A percentile compares a stretch with the other conserved stretches of the same genome.
Evolutionary conservation across 2,797 vertebrate species (phyloP).

Genomic region (Capromys pilorides): DNA sequence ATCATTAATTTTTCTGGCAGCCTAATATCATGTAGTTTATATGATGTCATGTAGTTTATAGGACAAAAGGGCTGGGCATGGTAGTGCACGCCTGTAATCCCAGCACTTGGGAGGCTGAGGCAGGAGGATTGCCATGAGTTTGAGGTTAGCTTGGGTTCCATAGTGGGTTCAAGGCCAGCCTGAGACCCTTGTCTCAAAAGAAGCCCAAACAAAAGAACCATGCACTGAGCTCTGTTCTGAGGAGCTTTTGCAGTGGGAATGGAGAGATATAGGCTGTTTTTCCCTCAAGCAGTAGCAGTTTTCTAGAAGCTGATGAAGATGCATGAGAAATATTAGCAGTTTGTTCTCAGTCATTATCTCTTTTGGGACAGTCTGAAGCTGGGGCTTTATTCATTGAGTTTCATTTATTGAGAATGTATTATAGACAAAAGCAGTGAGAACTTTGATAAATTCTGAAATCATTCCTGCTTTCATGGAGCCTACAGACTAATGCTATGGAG

Average conservation of each 20-base stretch:
- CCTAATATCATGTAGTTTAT: background rate
- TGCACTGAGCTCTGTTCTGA: background rate
- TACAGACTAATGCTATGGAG: rapidly evolving
- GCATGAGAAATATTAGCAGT: background rate
- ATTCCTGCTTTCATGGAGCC: background rate
- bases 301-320: background rate
- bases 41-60: no score
- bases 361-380: background rate
- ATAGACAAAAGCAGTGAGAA: background rate
- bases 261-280: background rate
- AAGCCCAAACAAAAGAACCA: background rate
- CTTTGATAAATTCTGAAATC: background rate
- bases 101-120: background rate
- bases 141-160: background rate
- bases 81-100: background rate
- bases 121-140: background rate
- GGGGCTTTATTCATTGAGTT: background rate
- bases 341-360: background rate
- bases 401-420: background rate
- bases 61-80: background rate
- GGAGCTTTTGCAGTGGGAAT: background rate
- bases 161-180: background rate
- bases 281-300: background rate
- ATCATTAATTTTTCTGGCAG: background rate
- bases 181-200: background rate